Evolutionary conservation across 2,797 vertebrate species (phyloP).

Genomic region (Tauraco hartlaubi): DNA sequence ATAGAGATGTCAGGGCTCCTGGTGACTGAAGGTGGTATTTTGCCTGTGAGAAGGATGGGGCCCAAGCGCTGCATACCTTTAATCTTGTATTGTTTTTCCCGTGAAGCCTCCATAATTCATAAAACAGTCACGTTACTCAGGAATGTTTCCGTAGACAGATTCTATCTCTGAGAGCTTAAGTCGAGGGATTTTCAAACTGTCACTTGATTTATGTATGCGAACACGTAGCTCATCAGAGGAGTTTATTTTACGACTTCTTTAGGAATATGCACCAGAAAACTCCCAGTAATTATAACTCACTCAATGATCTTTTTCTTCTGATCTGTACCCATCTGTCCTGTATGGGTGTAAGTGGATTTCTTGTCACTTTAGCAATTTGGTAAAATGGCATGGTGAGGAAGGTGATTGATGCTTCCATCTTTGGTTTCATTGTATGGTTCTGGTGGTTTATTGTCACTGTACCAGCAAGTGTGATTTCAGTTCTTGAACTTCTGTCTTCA

Average conservation of each 20-base stretch:
- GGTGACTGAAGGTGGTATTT: slow-evolving; percentile 3
- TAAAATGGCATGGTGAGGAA: not conserved
- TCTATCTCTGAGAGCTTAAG: slow-evolving; percentile 69
- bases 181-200: slow-evolving; percentile 73
- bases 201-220: slow-evolving; percentile 55
- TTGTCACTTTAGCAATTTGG: not conserved
- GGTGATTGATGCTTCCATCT: not conserved
- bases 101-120: slow-evolving; percentile 48
- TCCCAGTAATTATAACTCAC: not conserved
- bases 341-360: not conserved
- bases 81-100: slow-evolving; percentile 14
- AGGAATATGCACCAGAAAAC: not conserved
- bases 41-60: slow-evolving; percentile 44
- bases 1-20: slow-evolving; percentile 72
- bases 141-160: slow-evolving; percentile 65
- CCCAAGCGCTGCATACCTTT: slow-evolving; percentile 9
- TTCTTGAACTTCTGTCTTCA: slow-evolving; percentile 10
- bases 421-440: not conserved
- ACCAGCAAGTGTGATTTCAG: slow-evolving; percentile 40
- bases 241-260: slow-evolving; percentile 58
- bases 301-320: not conserved
- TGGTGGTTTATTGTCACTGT: not conserved
- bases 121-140: slow-evolving; percentile 61
- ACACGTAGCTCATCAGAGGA: slow-evolving; percentile 49
- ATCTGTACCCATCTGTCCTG: not conserved